Percentiles rank a stretch among this genome's conserved stretches.
These are phyloP conservation scores for Glossophaga mutica DNA, from an alignment of 2,797 vertebrate genomes.

Conservation along the genomic window DNA sequence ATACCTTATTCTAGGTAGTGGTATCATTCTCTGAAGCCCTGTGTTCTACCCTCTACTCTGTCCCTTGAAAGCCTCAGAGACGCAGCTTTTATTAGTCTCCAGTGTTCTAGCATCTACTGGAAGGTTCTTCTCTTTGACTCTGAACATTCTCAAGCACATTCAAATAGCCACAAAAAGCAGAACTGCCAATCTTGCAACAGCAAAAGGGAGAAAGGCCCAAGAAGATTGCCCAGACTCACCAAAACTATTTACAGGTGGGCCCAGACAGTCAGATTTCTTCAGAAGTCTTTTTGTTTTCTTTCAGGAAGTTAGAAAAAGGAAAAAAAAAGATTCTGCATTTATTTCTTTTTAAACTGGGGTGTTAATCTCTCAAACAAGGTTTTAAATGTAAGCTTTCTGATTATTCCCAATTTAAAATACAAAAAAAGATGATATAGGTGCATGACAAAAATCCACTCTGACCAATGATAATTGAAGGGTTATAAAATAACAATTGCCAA, in stretches of 20 bases:
- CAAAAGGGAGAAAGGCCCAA: conserved; percentile 25
- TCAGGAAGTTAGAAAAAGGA: conserved; percentile 48
- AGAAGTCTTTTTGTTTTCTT: conserved; percentile 64
- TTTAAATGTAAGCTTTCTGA: conserved; percentile 33
- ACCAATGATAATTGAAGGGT: not conserved
- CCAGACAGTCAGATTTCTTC: conserved; percentile 54
- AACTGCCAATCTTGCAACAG: conserved; percentile 12
- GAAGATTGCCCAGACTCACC: conserved; percentile 40
- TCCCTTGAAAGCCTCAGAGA: not conserved
- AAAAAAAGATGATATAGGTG: not conserved
- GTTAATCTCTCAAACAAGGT: conserved; percentile 9
- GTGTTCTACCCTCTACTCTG: not conserved
- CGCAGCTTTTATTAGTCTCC: not conserved
- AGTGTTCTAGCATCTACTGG: not conserved
- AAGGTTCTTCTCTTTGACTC: not conserved
- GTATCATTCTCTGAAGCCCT: not conserved
- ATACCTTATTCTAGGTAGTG: not conserved
- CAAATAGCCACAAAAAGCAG: conserved; percentile 25
- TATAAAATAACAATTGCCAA: not conserved
- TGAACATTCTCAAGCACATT: not conserved
- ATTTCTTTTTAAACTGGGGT: conserved; percentile 47
- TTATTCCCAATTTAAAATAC: not conserved
- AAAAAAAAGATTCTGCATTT: conserved; percentile 35
- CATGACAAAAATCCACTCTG: conserved; percentile 34
- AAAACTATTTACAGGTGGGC: conserved; percentile 54